A percentile compares a stretch with the other conserved stretches of the same genome.
These are phyloP conservation scores for Anser brachyrhynchus DNA, from an alignment of 2,113 vertebrate genomes.

Conservation along the genomic window DNA sequence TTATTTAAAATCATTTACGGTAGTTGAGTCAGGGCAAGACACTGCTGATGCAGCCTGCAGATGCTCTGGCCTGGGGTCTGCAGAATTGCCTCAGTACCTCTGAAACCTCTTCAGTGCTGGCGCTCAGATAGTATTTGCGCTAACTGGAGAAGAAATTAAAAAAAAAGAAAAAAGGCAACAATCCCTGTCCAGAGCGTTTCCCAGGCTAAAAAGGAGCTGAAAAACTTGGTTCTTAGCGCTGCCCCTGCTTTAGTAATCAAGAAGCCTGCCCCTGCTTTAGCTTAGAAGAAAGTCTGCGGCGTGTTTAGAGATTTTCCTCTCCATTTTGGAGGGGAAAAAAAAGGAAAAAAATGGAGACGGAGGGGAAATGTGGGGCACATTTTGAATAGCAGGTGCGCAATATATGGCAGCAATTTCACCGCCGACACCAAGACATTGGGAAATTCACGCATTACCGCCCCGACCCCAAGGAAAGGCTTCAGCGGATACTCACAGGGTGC, in stretches of 20 bases:
- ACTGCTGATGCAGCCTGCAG: rapidly evolving
- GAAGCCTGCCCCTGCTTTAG: neutral
- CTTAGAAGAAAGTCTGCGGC: neutral
- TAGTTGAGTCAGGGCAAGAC: neutral
- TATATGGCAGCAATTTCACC: neutral
- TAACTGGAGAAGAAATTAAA: neutral
- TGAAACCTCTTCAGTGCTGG: neutral
- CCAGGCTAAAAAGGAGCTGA: neutral
- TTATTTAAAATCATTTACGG: neutral
- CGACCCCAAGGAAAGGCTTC: neutral
- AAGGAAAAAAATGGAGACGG: neutral
- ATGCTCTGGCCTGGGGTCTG: neutral
- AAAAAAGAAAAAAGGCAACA: neutral
- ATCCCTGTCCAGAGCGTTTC: neutral
- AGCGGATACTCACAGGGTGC: neutral
- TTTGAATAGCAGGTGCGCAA: neutral
- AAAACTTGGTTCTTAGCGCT: rapidly evolving
- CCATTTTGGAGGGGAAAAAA: neutral
- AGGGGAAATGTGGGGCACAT: too few species aligned
- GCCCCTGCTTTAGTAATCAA: neutral
- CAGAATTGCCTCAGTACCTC: neutral
- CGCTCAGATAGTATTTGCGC: neutral
- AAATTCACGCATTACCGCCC: neutral
- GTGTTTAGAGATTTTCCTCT: neutral
- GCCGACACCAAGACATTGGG: neutral